A percentile compares a stretch with the other conserved stretches of the same genome.
phyloP scores from a whole-genome alignment of 2,888 invertebrate genomes.

The Caenorhabditis macrosperma region DNA sequence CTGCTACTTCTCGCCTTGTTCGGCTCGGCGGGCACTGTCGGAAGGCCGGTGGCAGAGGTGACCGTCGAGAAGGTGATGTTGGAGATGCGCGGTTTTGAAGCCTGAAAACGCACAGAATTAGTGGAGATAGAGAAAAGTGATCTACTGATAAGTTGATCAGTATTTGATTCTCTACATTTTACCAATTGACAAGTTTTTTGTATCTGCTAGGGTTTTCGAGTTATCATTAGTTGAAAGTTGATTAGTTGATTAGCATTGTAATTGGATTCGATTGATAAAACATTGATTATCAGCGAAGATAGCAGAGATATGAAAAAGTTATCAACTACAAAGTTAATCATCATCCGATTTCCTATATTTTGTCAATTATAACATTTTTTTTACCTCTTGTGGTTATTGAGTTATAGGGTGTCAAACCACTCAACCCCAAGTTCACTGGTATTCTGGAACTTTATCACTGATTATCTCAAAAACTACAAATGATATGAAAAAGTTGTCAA shows the following conservation, averaged over 20 bases:
- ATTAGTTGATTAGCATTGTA: no score
- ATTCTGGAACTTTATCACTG: no score
- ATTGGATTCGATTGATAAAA: no score
- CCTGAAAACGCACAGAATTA: conserved; percentile 68
- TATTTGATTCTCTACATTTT: neutral
- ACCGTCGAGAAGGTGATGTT: conserved; percentile 83
- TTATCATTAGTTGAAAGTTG: no score
- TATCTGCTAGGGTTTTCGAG: no score
- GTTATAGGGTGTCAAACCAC: no score
- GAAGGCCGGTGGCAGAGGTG: conserved; percentile 83
- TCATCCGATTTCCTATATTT: neutral
- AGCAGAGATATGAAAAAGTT: neutral
- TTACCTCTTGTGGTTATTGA: no score
- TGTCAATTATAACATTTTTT: no score
- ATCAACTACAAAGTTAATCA: neutral
- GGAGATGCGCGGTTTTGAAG: conserved; percentile 78
- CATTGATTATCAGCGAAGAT: neutral
- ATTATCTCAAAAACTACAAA: neutral
- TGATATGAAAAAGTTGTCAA: neutral
- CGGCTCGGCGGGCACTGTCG: conserved; percentile 84
- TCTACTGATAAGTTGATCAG: no score
- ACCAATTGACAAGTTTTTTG: neutral
- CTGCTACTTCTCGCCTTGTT: conserved; percentile 80
- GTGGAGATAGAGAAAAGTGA: neutral
- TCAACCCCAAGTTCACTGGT: no score